Evolutionary conservation across 2,797 vertebrate genomes (phyloP).

Genomic region (Antrozous pallidus): DNA sequence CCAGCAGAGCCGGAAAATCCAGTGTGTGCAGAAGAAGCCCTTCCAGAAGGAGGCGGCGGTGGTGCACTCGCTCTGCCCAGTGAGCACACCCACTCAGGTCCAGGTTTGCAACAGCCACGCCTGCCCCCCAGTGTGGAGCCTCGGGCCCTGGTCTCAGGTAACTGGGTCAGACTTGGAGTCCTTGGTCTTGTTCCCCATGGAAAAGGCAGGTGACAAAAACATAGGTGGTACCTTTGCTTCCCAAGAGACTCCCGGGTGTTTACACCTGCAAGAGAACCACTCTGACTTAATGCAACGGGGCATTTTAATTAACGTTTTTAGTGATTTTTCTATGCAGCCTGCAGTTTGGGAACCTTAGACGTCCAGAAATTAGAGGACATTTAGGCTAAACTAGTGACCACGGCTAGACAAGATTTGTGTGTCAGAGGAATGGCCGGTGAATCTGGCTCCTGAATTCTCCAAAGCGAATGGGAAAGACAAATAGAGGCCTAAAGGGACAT

Average conservation of each 20-base stretch:
- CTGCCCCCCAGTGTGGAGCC: slow-evolving; percentile 93
- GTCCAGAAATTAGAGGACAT: not conserved
- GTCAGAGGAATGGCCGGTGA: rapidly evolving
- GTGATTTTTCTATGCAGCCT: not conserved
- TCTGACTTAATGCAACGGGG: not conserved
- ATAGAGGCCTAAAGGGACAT: rapidly evolving
- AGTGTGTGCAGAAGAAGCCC: slow-evolving; percentile 90
- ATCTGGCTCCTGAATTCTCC: not conserved
- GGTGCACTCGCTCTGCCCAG: slow-evolving; percentile 90
- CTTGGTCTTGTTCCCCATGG: rapidly evolving
- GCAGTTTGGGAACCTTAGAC: not conserved
- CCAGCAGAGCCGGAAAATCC: slow-evolving; percentile 89
- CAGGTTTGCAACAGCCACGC: slow-evolving; percentile 89
- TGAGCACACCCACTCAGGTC: slow-evolving; percentile 87
- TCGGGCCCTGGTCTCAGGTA: slow-evolving; percentile 94
- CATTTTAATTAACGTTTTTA: not conserved
- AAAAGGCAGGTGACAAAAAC: not conserved
- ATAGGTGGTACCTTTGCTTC: not conserved
- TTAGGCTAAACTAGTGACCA: not conserved
- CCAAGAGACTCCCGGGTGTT: rapidly evolving
- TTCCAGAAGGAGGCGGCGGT: slow-evolving; percentile 91
- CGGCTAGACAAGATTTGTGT: not conserved
- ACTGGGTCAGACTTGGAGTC: not conserved
- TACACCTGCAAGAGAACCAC: not conserved
- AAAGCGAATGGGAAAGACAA: not conserved